Conservation (phyloP, 2,113 vertebrate species). For the Tretioscincus oriximinensis region DNA sequence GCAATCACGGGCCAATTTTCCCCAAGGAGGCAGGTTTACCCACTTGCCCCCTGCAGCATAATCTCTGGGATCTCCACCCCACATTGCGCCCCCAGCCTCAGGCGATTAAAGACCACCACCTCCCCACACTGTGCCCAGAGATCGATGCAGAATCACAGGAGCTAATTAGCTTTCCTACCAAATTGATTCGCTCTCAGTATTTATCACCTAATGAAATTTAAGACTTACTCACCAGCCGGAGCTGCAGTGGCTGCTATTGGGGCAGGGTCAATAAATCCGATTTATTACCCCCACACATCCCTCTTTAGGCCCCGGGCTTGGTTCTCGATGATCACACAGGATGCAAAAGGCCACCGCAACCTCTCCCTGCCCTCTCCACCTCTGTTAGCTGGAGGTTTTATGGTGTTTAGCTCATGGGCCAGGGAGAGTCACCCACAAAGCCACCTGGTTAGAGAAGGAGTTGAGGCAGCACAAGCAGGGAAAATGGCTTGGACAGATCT, state of each 20-base stretch:
- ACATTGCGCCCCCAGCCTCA: fast-evolving
- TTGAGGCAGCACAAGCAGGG: neutral
- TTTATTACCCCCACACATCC: conserved; percentile 66
- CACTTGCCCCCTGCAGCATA: fast-evolving
- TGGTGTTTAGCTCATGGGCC: conserved; percentile 32
- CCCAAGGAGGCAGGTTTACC: too few relatives aligned
- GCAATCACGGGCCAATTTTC: too few relatives aligned
- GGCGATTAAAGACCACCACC: conserved; percentile 4
- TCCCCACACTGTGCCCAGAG: neutral
- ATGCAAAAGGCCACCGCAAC: conserved; percentile 55
- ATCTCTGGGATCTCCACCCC: fast-evolving
- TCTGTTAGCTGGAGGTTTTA: conserved; percentile 48
- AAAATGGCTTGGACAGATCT: neutral
- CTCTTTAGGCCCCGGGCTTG: conserved; percentile 60
- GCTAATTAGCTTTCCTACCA: conserved; percentile 75
- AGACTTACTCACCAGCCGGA: conserved; percentile 64
- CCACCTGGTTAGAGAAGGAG: neutral
- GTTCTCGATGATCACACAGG: conserved; percentile 52
- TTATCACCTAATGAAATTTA: conserved; percentile 75
- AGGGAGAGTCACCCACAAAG: neutral
- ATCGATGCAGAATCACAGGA: conserved; percentile 41
- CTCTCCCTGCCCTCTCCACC: conserved; percentile 18
- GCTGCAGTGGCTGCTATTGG: conserved; percentile 49
- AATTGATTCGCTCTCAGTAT: conserved; percentile 71
- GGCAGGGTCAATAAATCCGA: conserved; percentile 69